Conservation (phyloP, 1,140 invertebrate species). For the Lepidostoma basale region DNA sequence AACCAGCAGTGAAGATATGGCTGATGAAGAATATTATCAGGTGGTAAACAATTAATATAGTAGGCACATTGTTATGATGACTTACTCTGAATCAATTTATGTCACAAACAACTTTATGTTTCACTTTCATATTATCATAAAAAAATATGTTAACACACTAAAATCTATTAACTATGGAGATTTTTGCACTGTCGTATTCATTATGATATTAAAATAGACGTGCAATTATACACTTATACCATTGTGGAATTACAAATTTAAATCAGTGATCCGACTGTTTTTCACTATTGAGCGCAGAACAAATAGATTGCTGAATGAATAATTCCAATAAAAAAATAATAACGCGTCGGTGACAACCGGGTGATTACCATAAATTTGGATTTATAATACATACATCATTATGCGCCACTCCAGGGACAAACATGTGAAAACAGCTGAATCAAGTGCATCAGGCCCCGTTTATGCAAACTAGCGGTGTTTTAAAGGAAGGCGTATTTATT, state of each 20-base stretch:
- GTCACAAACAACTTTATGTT: no score
- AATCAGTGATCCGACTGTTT: background rate
- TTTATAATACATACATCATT: background rate
- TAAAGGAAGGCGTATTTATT: background rate
- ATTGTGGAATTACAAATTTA: constrained; percentile 2
- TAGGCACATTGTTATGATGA: no score
- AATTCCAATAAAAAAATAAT: background rate
- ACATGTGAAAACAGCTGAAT: constrained; percentile 7
- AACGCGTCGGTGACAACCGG: background rate
- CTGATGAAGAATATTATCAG: no score
- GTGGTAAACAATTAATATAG: no score
- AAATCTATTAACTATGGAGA: no score
- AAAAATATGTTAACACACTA: no score
- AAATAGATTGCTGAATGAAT: constrained; percentile 10
- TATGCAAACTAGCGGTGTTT: background rate
- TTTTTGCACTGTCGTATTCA: no score
- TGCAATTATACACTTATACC: no score
- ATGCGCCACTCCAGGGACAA: background rate
- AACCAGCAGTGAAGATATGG: no score
- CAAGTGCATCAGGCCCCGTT: background rate
- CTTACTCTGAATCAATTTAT: no score
- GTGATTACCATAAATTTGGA: constrained; percentile 12
- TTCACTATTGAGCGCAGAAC: background rate
- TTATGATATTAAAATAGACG: no score
- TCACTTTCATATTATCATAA: no score